These are phyloP conservation scores for Bubo blakistoni DNA, from an alignment of 2,113 vertebrate species.

Conservation along the genomic window DNA sequence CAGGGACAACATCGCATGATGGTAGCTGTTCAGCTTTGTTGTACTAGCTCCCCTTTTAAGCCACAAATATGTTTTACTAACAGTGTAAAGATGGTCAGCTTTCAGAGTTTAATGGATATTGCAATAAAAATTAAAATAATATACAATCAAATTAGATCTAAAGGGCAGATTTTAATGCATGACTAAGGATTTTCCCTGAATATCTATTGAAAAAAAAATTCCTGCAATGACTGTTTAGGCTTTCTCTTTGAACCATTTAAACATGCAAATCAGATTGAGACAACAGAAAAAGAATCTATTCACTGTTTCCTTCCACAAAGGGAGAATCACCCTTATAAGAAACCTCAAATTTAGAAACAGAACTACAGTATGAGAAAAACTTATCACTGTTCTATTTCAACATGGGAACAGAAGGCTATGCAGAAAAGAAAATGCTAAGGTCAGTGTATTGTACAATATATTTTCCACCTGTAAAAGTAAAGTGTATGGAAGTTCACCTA, in stretches of 20 bases:
- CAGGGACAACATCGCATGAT: fast-evolving
- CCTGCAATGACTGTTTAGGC: neutral
- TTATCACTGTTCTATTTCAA: neutral
- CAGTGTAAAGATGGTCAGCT: neutral
- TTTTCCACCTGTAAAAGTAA: neutral
- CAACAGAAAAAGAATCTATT: neutral
- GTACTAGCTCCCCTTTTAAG: neutral
- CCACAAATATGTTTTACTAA: neutral
- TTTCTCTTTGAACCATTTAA: neutral
- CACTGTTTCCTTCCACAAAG: neutral
- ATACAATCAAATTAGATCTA: neutral
- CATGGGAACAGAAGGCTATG: neutral
- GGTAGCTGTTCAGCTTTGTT: neutral
- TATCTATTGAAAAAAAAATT: neutral
- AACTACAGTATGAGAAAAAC: neutral
- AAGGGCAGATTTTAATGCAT: neutral
- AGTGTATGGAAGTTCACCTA: neutral
- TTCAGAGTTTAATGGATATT: neutral
- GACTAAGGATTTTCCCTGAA: neutral
- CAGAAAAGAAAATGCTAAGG: neutral
- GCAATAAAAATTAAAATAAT: neutral
- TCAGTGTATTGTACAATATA: neutral
- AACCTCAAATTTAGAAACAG: neutral
- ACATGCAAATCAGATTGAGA: neutral
- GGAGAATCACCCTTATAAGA: neutral